phyloP scores from a whole-genome alignment of 35 echinoderm and acorn worm genomes.

The Holothuria glaberrima region DNA sequence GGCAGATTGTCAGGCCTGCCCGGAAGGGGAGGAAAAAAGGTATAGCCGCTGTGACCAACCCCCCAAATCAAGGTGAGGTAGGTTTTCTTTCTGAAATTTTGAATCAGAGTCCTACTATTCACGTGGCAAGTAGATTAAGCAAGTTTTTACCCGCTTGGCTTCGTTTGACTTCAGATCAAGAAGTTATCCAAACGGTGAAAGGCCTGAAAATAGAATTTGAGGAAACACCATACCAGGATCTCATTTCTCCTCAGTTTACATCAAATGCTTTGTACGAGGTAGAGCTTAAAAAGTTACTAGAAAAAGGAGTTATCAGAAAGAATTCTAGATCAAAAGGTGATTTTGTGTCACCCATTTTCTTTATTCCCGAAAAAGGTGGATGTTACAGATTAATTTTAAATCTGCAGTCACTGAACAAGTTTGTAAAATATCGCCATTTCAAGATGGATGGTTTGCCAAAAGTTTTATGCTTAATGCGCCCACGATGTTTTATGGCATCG shows the following conservation, averaged over 20 bases:
- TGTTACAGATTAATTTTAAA: no score
- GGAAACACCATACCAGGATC: slow-evolving; percentile 33
- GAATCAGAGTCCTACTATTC: background rate
- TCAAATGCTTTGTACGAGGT: slow-evolving; percentile 29
- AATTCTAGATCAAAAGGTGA: slow-evolving; percentile 22
- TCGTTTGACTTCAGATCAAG: slow-evolving; percentile 35
- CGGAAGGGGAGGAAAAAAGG: background rate
- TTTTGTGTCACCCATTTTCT: no score
- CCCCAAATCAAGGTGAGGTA: slow-evolving; percentile 13
- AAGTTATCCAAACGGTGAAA: slow-evolving; percentile 24
- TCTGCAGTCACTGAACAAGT: no score
- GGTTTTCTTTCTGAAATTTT: no score
- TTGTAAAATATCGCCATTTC: no score
- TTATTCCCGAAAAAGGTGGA: no score
- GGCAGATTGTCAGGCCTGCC: slow-evolving; percentile 2
- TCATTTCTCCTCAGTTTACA: slow-evolving; percentile 28
- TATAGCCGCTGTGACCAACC: background rate
- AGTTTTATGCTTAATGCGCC: no score
- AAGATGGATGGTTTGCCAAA: no score
- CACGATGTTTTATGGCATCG: no score
- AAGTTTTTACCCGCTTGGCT: slow-evolving; percentile 17
- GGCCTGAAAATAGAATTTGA: slow-evolving; percentile 39
- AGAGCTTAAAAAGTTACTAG: slow-evolving; percentile 39
- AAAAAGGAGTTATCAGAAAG: slow-evolving; percentile 26
- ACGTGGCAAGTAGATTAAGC: background rate